Conservation (phyloP, 64 coral and sea anemone species). For the Montipora efflorescens region DNA sequence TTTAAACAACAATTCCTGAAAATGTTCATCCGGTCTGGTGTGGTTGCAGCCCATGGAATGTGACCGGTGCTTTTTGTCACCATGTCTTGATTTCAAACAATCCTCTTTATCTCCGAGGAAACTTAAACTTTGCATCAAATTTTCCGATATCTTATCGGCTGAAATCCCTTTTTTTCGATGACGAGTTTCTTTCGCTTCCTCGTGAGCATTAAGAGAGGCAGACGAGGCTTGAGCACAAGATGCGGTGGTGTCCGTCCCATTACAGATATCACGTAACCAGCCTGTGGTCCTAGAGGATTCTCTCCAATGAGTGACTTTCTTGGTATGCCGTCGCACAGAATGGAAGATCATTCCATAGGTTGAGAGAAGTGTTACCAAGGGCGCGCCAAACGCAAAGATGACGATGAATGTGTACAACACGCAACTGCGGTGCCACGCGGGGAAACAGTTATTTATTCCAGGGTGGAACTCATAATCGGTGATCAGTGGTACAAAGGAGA, state of each 20-base stretch:
- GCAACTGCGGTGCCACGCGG: constrained; percentile 76
- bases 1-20: background rate
- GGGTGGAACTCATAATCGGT: constrained; percentile 73
- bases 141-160: background rate
- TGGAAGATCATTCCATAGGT: constrained; percentile 88
- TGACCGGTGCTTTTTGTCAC: constrained; percentile 16
- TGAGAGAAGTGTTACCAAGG: constrained; percentile 68
- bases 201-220: background rate
- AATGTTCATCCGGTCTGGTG: background rate
- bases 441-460: constrained; percentile 88
- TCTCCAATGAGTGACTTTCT: constrained; percentile 69
- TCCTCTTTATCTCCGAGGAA: background rate
- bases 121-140: background rate
- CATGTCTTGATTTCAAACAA: background rate
- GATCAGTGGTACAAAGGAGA: constrained; percentile 72
- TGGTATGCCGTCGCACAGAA: constrained; percentile 71
- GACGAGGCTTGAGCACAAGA: background rate
- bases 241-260: background rate
- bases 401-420: constrained; percentile 78
- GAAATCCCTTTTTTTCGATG: background rate
- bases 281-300: background rate
- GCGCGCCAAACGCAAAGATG: constrained; percentile 74
- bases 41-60: constrained; percentile 18
- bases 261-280: background rate
- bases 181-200: background rate